Percentiles rank a stretch among this genome's conserved stretches.
Evolutionary conservation across 2,797 vertebrate species (phyloP).

Genomic region (Melopsittacus undulatus): DNA sequence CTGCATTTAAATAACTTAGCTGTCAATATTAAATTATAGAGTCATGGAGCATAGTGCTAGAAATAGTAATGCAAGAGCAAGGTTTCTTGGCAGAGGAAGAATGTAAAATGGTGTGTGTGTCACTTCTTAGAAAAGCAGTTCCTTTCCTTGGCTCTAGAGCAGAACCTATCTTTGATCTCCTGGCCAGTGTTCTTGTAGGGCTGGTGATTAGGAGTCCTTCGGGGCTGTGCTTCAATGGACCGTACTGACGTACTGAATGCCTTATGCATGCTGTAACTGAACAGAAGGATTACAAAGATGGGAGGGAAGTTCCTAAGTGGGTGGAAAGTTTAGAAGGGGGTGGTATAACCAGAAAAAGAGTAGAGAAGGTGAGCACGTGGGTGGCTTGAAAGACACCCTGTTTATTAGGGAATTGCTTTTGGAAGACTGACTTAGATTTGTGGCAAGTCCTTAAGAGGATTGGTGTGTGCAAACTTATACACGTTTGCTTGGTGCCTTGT

Average conservation of each 20-base stretch:
- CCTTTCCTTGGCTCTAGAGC: slow-evolving; percentile 1
- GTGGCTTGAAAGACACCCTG: background rate
- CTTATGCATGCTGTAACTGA: background rate
- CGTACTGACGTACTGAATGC: background rate
- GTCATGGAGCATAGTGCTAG: background rate
- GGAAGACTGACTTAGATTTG: background rate
- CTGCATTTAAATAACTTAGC: background rate
- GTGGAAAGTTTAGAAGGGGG: background rate
- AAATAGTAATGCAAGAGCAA: background rate
- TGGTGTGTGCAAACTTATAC: background rate
- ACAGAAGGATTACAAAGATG: background rate
- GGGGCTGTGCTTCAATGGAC: background rate
- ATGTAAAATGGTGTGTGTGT: background rate
- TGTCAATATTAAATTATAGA: background rate
- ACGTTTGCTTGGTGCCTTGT: background rate
- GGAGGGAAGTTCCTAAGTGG: background rate
- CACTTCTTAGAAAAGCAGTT: slow-evolving; percentile 1
- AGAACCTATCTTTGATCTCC: slow-evolving; percentile 25
- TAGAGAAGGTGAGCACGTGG: background rate
- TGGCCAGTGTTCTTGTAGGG: background rate
- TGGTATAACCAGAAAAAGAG: background rate
- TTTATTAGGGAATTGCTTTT: background rate
- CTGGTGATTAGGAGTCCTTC: background rate
- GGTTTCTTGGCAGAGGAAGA: background rate
- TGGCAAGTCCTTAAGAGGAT: background rate